Conservation (phyloP, 2,888 invertebrate species). For the Melikaiella ostensackeni region DNA sequence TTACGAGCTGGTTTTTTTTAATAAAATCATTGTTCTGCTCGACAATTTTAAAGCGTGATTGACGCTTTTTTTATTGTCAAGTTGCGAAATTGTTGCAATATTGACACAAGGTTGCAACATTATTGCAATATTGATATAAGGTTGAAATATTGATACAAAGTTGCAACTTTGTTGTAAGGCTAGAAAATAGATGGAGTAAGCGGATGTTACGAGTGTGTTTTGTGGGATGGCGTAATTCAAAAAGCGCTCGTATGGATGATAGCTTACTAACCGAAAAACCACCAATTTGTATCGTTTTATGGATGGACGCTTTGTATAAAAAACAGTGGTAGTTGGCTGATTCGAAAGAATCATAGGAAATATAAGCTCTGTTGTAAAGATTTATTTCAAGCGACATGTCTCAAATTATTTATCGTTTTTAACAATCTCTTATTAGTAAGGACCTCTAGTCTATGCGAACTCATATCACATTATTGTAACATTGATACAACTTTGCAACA, state of each 20-base stretch:
- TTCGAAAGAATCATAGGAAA: slow-evolving; percentile 64
- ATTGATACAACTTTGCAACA: too few relatives aligned
- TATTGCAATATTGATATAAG: too few relatives aligned
- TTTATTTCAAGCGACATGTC: slow-evolving; percentile 29
- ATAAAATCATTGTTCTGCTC: slow-evolving; percentile 27
- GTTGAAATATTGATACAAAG: too few relatives aligned
- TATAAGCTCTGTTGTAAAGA: slow-evolving; percentile 65
- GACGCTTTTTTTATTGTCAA: slow-evolving; percentile 34
- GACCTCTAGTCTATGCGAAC: too few relatives aligned
- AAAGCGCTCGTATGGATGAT: slow-evolving; percentile 59
- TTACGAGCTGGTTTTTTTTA: slow-evolving; percentile 40
- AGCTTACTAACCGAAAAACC: slow-evolving; percentile 66
- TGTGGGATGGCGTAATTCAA: slow-evolving; percentile 45
- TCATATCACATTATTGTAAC: too few relatives aligned
- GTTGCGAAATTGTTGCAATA: too few relatives aligned
- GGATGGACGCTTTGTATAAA: slow-evolving; percentile 64
- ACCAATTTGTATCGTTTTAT: slow-evolving; percentile 63
- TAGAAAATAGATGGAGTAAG: slow-evolving; percentile 70
- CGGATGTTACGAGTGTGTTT: slow-evolving; percentile 56
- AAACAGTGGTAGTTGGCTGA: slow-evolving; percentile 61
- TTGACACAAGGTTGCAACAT: too few relatives aligned
- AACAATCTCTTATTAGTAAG: too few relatives aligned
- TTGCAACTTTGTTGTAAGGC: slow-evolving; percentile 49
- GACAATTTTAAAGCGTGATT: background rate
- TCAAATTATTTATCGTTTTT: slow-evolving; percentile 22